Percentiles rank a stretch among this genome's conserved stretches.
Conservation (phyloP, 2,888 invertebrate genomes). For the Mamestra brassicae region DNA sequence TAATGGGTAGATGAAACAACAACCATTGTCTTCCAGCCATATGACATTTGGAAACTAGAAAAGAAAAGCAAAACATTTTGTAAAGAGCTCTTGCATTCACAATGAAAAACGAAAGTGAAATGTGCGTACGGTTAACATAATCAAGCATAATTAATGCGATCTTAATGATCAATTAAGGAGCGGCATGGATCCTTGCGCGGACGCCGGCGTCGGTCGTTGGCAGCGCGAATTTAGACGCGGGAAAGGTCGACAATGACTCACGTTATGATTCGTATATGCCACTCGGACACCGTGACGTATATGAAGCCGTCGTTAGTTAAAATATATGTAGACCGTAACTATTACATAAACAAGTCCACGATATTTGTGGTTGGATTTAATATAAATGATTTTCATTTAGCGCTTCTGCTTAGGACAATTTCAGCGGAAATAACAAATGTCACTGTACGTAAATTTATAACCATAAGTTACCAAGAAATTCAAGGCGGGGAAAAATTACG, state of each 20-base stretch:
- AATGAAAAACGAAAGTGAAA: slow-evolving; percentile 49
- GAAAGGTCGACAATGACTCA: slow-evolving; percentile 87
- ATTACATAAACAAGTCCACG: slow-evolving; percentile 35
- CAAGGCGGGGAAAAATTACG: background rate
- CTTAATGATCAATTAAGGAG: slow-evolving; percentile 77
- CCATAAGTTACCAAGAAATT: background rate
- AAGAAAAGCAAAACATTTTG: slow-evolving; percentile 16
- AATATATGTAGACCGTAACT: slow-evolving; percentile 29
- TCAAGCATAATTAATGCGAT: slow-evolving; percentile 67
- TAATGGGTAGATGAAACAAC: slow-evolving; percentile 25
- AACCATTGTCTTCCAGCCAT: slow-evolving; percentile 19
- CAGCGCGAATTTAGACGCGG: slow-evolving; percentile 85
- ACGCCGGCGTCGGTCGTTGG: slow-evolving; percentile 78
- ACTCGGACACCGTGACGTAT: slow-evolving; percentile 54
- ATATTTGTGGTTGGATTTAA: slow-evolving; percentile 13
- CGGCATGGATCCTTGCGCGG: slow-evolving; percentile 66
- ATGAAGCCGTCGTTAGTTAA: slow-evolving; percentile 20
- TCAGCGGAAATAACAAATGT: background rate
- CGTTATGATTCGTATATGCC: slow-evolving; percentile 71
- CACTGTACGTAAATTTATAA: background rate
- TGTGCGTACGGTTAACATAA: slow-evolving; percentile 53
- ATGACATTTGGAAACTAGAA: slow-evolving; percentile 12
- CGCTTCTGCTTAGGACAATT: background rate
- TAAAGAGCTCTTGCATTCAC: slow-evolving; percentile 26
- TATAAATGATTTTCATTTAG: slow-evolving; percentile 16